Evolutionary conservation across 2,888 invertebrate genomes (phyloP), one percentile per base, ranked within the genome.

Genomic region (Phoenoteleia sp.): DNA sequence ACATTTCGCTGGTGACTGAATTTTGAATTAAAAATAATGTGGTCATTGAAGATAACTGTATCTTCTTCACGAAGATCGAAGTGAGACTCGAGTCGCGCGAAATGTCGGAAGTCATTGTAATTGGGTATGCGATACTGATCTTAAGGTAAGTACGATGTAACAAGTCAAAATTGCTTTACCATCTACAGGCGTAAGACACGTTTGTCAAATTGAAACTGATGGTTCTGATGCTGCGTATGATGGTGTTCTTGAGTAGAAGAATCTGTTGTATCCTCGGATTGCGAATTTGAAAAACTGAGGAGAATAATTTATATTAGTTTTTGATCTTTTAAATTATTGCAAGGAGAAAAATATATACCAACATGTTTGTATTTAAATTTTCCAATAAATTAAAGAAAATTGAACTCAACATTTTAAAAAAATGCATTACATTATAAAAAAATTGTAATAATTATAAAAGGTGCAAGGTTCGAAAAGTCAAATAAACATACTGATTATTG

Each of bases 141-240:
- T 45, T 7, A 52, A 74, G 52, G 19, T 21, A 54, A 74, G 58
- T 67, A 74, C 19, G n/a, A 67, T 13, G 11, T 52, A 80, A 66
- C 54, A 62, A 58, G 39, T 52, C 25, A 42, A 27, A 36, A 19
- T 36, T 27, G 39, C 39, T 69, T 21, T 15, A 17, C 9, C 39
- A 13, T 84, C 87, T 90, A 93, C 67, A 93, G 91, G 84, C 93
- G 93, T 69, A 93, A 85, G 67, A 93, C 93, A 86, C 93, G 93
- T 81, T 92, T 91, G 85, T 93, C 93, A 62, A 91, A 93, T 27
- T 89, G 88, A 79, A 88, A 88, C 72, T 89, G 89, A 67, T 89
- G 88, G 49, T 91, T 91, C 52, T 91, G 90, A 56, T 92, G 91
- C 64, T 91, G 91, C 60, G 89, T 89, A 7, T 90, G 91, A 42